Evolutionary conservation across 2,888 invertebrate species (phyloP), one percentile per base, ranked within the genome.

Genomic region (Thymelicus sylvestris): DNA sequence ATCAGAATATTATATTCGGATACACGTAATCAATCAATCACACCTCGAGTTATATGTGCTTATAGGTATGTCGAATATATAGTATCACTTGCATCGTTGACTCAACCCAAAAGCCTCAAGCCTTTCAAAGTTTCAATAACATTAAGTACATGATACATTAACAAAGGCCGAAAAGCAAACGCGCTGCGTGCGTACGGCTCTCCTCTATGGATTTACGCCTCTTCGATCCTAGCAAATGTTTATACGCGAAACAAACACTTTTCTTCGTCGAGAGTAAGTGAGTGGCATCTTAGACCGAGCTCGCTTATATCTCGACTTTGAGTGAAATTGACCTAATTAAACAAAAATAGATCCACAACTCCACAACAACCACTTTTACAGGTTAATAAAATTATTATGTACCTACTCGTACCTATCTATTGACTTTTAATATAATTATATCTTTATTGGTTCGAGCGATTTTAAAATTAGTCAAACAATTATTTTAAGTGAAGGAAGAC

Each of bases 291-390:
- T 60, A 71, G 60, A 62, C 61, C 24, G 57, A 70, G 55, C 60
- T 59, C 48, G 60, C 59, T 65, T 59, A 66, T 66, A 71, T 66
- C 70, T 60, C 52, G 70, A 71, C 70, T 71, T 71, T 50, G 61
- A 71, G 70, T 52, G 65, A 65, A 64, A 71, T 71, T 66, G 65
- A 71, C 66, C 65, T 71, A 66, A 71, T 71, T 71, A 66, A 66
- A 71, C 52, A 71, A 66, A 66, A 65, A 71, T 64, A 64, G 64
- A 64, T 52, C 52, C 61, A 60, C 48, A 63, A 63, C 64, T 52
- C 38, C 50, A 55, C 57, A 55, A 55, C 10, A 44, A 55, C 50
- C 47, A 62, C 47, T n/a, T 62, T 62, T 41, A 60, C 60, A 41
- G 41, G 60, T 60, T 60, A 60, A 41, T 60, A n/a, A n/a, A n/a